phyloP scores from a whole-genome alignment of 2,888 invertebrate genomes.

The Heteromyza rotundicornis region DNA sequence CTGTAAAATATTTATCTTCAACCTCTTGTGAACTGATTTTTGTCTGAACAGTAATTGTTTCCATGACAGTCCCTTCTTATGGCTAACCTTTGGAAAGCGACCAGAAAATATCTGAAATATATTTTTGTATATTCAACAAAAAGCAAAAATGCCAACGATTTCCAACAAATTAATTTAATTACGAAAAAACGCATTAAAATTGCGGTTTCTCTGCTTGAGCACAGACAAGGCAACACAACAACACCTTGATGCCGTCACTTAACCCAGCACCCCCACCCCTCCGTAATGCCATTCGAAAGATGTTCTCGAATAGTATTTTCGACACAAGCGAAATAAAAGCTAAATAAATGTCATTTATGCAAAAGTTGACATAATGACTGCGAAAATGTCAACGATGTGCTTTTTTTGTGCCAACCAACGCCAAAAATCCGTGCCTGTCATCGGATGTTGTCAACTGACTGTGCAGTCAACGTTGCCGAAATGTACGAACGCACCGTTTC shows the following conservation, averaged over 20 bases:
- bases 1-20: no score
- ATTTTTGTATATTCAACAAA: no score
- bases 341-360: conserved; percentile 49
- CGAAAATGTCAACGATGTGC: conserved; percentile 29
- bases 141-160: neutral
- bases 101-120: no score
- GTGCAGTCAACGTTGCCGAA: no score
- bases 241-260: neutral
- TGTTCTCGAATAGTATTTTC: neutral
- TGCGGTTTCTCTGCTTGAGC: neutral
- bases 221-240: neutral
- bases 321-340: conserved; percentile 33
- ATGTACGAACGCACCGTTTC: conserved; percentile 3
- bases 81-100: no score
- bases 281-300: no score
- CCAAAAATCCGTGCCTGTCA: neutral
- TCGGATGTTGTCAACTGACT: conserved; percentile 5
- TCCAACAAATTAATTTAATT: conserved; percentile 42
- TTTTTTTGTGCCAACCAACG: neutral
- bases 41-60: no score
- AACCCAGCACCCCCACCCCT: neutral
- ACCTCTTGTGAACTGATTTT: no score
- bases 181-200: conserved; percentile 18
- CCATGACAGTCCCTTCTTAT: no score
- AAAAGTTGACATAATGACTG: conserved; percentile 50